phyloP scores from a whole-genome alignment of 1,140 invertebrate genomes.

The Plectrocnemia conspersa region DNA sequence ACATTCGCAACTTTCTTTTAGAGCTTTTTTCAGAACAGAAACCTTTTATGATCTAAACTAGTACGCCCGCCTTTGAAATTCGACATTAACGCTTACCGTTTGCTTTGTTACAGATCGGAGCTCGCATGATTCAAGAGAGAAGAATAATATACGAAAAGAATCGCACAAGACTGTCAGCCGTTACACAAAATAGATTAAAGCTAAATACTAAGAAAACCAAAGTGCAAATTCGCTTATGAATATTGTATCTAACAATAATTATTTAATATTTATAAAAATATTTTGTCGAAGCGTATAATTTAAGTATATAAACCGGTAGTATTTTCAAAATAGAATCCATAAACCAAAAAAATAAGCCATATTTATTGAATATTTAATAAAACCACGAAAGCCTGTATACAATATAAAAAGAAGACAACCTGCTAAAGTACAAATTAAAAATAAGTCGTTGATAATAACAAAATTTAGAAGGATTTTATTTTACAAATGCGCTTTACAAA shows the following conservation, averaged over 20 bases:
- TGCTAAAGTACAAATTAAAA: constrained; percentile 34
- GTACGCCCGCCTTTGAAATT: background rate
- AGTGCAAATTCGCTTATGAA: constrained; percentile 36
- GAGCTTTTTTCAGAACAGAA: constrained; percentile 1
- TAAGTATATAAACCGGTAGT: constrained; percentile 18
- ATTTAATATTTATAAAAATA: constrained; percentile 21
- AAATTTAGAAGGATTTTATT: constrained; percentile 14
- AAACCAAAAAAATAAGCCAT: constrained; percentile 28
- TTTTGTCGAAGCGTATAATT: constrained; percentile 22
- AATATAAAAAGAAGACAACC: constrained; percentile 19
- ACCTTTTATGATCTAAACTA: background rate
- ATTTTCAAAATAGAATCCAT: constrained; percentile 6
- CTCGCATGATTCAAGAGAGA: constrained; percentile 1
- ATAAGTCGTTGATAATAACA: constrained; percentile 24
- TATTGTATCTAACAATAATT: constrained; percentile 31
- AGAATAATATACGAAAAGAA: constrained; percentile 8
- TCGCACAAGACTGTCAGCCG: constrained; percentile 28
- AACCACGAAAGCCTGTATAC: constrained; percentile 9
- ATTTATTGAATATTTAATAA: constrained; percentile 22
- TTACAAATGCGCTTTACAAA: constrained; percentile 30
- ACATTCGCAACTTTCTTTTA: constrained; percentile 34
- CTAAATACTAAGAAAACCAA: constrained; percentile 31
- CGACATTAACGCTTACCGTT: background rate
- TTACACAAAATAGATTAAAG: constrained; percentile 18
- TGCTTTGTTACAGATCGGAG: constrained; percentile 13